Evolutionary conservation across 2,888 invertebrate genomes (phyloP).

Genomic region (Pollenia labialis): DNA sequence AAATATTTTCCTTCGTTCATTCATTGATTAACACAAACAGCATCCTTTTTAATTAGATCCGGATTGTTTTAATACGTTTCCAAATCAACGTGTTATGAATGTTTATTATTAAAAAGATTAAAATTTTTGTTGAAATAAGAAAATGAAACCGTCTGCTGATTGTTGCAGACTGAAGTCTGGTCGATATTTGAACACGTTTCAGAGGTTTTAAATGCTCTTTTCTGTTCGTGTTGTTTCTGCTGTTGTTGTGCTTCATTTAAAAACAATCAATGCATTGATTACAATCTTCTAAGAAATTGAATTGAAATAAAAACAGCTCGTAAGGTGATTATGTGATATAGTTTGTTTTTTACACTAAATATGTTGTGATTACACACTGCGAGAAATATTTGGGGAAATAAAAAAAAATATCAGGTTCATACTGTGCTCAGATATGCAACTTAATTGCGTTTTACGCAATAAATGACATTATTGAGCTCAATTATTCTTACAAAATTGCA

Average conservation of each 20-base stretch:
- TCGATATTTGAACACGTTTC: constrained; percentile 66
- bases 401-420: too few relatives aligned
- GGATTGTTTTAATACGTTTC: constrained; percentile 52
- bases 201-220: constrained; percentile 45
- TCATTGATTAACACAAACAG: constrained; percentile 32
- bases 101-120: constrained; percentile 47
- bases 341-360: constrained; percentile 30
- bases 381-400: constrained; percentile 1
- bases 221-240: constrained; percentile 9
- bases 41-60: constrained; percentile 73
- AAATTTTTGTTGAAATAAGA: not conserved
- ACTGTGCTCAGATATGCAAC: too few relatives aligned
- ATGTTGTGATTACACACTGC: constrained; percentile 28
- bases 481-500: too few relatives aligned
- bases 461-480: too few relatives aligned
- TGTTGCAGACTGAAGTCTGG: constrained; percentile 32
- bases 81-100: constrained; percentile 64
- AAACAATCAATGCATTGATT: constrained; percentile 72
- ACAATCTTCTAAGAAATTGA: constrained; percentile 68
- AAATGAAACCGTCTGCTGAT: constrained; percentile 18
- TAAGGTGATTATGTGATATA: constrained; percentile 51
- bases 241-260: constrained; percentile 69
- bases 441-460: too few relatives aligned
- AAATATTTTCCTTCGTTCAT: constrained; percentile 28
- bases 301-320: constrained; percentile 27